Percentiles rank a stretch among this genome's conserved stretches.
phyloP scores from a whole-genome alignment of 1,140 invertebrate species.

The Camponotus vicinus region DNA sequence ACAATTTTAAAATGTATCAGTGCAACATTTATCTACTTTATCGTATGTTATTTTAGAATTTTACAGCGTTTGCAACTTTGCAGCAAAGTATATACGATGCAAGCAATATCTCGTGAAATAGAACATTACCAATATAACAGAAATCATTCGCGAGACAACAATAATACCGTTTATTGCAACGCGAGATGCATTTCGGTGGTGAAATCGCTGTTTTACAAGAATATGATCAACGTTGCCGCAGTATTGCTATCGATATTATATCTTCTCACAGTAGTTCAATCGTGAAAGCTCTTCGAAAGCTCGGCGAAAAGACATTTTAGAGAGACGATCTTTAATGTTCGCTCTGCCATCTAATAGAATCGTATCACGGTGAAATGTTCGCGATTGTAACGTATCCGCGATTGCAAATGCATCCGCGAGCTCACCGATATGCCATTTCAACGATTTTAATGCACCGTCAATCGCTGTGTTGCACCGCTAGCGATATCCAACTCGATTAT shows the following conservation, averaged over 20 bases:
- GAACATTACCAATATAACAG: constrained; percentile 1
- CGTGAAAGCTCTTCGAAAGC: constrained; percentile 59
- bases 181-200: neutral
- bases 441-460: constrained; percentile 73
- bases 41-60: neutral
- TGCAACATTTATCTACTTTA: neutral
- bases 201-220: constrained; percentile 36
- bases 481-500: constrained; percentile 43
- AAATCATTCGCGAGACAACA: constrained; percentile 30
- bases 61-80: neutral
- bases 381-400: constrained; percentile 38
- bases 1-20: neutral
- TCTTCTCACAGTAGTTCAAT: constrained; percentile 33
- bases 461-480: constrained; percentile 34
- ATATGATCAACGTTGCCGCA: constrained; percentile 29
- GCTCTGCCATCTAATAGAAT: constrained; percentile 55
- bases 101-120: constrained; percentile 1
- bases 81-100: neutral
- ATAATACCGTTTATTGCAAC: constrained; percentile 22
- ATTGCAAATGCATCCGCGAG: constrained; percentile 59
- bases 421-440: constrained; percentile 61
- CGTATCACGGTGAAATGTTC: constrained; percentile 46
- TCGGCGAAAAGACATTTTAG: constrained; percentile 34
- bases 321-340: constrained; percentile 56
- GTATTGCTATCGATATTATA: constrained; percentile 7